Conservation (phyloP, 2,888 invertebrate species). For the Julus scandinavius region DNA sequence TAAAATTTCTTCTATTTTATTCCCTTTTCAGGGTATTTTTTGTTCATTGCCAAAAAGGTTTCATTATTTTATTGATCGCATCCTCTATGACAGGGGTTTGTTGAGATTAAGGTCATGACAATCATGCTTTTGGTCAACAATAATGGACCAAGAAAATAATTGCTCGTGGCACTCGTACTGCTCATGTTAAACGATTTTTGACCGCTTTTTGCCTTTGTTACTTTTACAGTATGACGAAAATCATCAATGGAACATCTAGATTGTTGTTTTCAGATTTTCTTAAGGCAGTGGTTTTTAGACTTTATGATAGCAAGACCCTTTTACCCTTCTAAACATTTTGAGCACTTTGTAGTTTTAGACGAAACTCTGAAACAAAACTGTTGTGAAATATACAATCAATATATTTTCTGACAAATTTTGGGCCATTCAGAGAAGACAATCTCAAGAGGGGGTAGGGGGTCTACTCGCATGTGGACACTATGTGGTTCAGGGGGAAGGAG, state of each 20-base stretch:
- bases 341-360: too few species aligned
- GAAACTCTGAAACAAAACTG: too few species aligned
- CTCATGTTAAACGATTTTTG: not conserved
- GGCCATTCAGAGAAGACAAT: too few species aligned
- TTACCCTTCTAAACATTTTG: too few species aligned
- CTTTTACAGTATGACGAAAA: not conserved
- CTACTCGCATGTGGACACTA: too few species aligned
- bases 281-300: too few species aligned
- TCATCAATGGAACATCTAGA: not conserved
- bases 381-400: too few species aligned
- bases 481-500: too few species aligned
- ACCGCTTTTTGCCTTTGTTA: not conserved
- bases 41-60: slow-evolving; percentile 4
- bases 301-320: too few species aligned
- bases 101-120: slow-evolving; percentile 36
- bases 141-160: slow-evolving; percentile 20
- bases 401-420: too few species aligned
- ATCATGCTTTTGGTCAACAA: slow-evolving; percentile 21
- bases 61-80: slow-evolving; percentile 29
- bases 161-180: not conserved
- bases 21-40: not conserved
- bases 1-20: not conserved
- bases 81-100: not conserved
- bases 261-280: too few species aligned
- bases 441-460: too few species aligned